These are phyloP conservation scores for Nautilus pompilius DNA, from an alignment of 1,140 invertebrate genomes.

Conservation along the genomic window DNA sequence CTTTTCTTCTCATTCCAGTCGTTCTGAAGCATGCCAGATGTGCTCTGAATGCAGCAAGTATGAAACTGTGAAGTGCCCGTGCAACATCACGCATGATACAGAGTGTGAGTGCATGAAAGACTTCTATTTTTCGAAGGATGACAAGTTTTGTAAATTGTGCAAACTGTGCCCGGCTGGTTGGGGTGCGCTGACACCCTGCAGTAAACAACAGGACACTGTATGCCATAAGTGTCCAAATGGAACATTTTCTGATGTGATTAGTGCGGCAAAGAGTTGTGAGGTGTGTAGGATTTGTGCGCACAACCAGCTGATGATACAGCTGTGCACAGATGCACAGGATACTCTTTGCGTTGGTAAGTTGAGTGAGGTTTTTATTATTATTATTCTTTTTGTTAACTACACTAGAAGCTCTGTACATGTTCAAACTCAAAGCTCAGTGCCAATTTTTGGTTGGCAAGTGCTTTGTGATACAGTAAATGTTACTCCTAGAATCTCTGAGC, in stretches of 20 bases:
- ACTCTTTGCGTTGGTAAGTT: conserved; percentile 45
- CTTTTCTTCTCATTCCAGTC: conserved; percentile 2
- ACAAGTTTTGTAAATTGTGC: conserved; percentile 23
- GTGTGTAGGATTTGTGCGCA: conserved; percentile 32
- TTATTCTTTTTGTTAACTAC: too few relatives aligned
- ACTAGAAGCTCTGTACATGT: too few relatives aligned
- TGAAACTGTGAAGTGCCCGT: conserved; percentile 13
- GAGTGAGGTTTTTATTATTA: too few relatives aligned
- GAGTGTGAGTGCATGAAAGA: conserved; percentile 27
- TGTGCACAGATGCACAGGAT: conserved; percentile 45
- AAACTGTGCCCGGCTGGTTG: conserved; percentile 36
- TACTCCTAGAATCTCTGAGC: too few relatives aligned
- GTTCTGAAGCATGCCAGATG: conserved; percentile 13
- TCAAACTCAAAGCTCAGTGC: too few relatives aligned
- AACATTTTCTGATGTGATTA: conserved; percentile 37
- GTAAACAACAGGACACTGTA: conserved; percentile 24
- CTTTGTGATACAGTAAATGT: too few relatives aligned
- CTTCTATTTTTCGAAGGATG: conserved; percentile 4
- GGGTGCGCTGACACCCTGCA: conserved; percentile 32
- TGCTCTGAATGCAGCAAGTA: conserved; percentile 22
- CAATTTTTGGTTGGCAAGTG: too few relatives aligned
- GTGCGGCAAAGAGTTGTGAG: conserved; percentile 30
- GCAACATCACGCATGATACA: conserved; percentile 33
- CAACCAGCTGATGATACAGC: conserved; percentile 32
- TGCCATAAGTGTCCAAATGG: conserved; percentile 37